Base-by-base conservation (phyloP, 1,140 invertebrate species). In the Cryptotermes secundus region DNA sequence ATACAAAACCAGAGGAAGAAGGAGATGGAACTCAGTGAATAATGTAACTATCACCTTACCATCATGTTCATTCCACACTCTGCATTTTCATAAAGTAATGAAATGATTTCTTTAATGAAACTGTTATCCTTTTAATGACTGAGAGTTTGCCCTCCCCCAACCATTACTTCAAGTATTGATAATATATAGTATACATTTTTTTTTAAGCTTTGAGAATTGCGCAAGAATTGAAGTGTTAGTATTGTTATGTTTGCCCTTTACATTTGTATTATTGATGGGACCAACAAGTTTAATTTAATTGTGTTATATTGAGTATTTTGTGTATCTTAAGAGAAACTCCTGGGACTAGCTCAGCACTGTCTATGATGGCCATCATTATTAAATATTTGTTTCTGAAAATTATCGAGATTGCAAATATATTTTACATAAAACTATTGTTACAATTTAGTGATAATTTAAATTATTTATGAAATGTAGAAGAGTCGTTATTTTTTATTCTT, bases 1-100 rank as follows among this genome's bases (percentile, higher is more conserved):
- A 91, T 83, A 89, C 90, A 3, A 90, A 90, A 85, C 86, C 90
- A 59, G 36, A 24, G 9, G 79, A 31, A 42, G 42, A 31, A 10
- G 79, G 35, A 42, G 49, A 6, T 16, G 81, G 59, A 31, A n/a
- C 9, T n/a, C 59, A 26, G 26, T 72, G 59, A 72, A 72, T 26
- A 72, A n/a, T 1, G n/a, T 72, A 26, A n/a, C 59, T 72, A 14
- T n/a, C n/a, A 2, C 7, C 7, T n/a, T 7, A 72, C 26, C 59
- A 12, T n/a, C 26, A 31, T 72, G 59, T 31, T 72, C 59, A 72
- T 72, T 72, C 59, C 59, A 72, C 26, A 10, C 0, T n/a, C n/a
- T 72, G 26, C 45, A 72, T 72, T 72, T 31, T 31, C 59, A 7
- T 16, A 72, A 16, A 31, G n/a, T 72, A 72, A n/a, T 31, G 26